phyloP scores from a whole-genome alignment of 2,888 invertebrate genomes.

The Caenorhabditis afra region DNA sequence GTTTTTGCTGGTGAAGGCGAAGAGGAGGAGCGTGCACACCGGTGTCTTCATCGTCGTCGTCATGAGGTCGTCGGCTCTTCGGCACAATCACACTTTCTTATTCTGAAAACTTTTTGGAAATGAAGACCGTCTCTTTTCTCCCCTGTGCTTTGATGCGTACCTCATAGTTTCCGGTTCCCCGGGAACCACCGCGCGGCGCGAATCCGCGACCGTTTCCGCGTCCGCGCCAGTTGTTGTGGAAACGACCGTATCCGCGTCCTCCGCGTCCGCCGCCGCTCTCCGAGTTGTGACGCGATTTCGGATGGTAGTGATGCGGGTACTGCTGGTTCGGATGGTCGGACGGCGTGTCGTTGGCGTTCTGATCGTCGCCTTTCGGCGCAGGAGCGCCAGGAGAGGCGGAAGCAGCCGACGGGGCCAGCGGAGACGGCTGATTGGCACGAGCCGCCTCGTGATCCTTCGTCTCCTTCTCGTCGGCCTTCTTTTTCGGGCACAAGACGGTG shows the following conservation, averaged over 20 bases:
- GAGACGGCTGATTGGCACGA: background rate
- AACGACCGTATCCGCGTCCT: background rate
- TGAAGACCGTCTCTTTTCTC: background rate
- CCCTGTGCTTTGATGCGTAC: background rate
- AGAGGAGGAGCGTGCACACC: background rate
- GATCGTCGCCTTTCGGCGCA: background rate
- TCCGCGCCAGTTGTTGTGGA: background rate
- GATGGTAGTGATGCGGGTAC: background rate
- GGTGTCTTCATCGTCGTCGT: too few relatives aligned
- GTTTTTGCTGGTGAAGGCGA: background rate
- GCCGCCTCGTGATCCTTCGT: slow-evolving; percentile 23
- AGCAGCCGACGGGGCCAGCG: background rate
- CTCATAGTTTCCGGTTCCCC: slow-evolving; percentile 19
- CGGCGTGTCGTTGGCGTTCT: background rate
- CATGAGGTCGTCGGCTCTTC: too few relatives aligned
- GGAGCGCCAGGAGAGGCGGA: background rate
- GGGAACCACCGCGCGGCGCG: background rate
- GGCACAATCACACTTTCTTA: background rate
- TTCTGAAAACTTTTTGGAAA: slow-evolving; percentile 31
- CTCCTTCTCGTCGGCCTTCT: slow-evolving; percentile 43
- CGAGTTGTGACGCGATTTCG: slow-evolving; percentile 36
- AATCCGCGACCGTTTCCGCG: slow-evolving; percentile 13
- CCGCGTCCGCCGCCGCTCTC: slow-evolving; percentile 7
- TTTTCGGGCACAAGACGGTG: slow-evolving; percentile 44
- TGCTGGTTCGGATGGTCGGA: background rate